phyloP scores from a whole-genome alignment of 2,113 vertebrate species.

The Cebus imitator region DNA sequence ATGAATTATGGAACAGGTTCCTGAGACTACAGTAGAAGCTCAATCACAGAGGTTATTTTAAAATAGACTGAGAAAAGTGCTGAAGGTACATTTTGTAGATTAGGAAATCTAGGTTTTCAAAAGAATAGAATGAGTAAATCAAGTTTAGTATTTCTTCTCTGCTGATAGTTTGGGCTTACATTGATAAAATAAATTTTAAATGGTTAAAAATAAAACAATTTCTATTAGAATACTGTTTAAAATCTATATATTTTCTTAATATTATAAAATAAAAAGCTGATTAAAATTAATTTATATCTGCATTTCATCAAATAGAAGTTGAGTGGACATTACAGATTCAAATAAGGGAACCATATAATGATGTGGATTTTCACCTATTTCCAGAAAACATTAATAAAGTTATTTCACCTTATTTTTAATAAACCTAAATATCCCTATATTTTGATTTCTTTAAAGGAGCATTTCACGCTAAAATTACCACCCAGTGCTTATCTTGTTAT shows the following conservation, averaged over 20 bases:
- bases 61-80: constrained; percentile 45
- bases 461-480: not conserved
- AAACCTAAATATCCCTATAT: not conserved
- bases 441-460: not conserved
- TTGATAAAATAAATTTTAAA: constrained; percentile 18
- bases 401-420: not conserved
- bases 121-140: not conserved
- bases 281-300: not conserved
- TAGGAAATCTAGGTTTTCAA: constrained; percentile 20
- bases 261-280: not conserved
- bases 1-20: constrained; percentile 62
- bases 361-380: not conserved
- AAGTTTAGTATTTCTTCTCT: not conserved
- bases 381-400: not conserved
- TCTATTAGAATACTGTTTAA: not conserved
- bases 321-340: not conserved
- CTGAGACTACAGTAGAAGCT: constrained; percentile 8
- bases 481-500: not conserved
- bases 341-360: not conserved
- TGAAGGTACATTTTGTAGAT: constrained; percentile 42
- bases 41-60: constrained; percentile 48
- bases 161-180: not conserved
- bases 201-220: not conserved
- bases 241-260: not conserved
- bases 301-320: not conserved